phyloP scores from a whole-genome alignment of 2,888 invertebrate species.

The Macaria liturata region DNA sequence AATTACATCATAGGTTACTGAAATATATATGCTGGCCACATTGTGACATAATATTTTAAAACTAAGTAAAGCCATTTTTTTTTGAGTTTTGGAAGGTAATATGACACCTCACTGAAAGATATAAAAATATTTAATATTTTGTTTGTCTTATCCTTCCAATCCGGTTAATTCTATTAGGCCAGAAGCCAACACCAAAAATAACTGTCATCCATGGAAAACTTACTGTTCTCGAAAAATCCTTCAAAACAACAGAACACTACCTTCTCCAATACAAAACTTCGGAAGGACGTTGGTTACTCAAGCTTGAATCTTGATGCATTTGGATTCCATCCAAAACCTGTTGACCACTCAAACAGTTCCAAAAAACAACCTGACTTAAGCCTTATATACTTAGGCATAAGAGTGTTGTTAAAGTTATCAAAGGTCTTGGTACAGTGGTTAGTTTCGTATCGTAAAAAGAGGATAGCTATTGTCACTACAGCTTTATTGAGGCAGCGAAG shows the following conservation, averaged over 20 bases:
- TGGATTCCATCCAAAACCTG: slow-evolving; percentile 37
- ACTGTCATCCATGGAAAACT: no score
- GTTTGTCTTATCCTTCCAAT: no score
- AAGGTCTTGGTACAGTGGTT: slow-evolving; percentile 16
- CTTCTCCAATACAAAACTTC: slow-evolving; percentile 31
- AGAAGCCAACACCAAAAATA: no score
- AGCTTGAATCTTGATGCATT: slow-evolving; percentile 39
- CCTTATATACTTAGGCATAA: slow-evolving; percentile 18
- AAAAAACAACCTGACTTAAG: slow-evolving; percentile 5
- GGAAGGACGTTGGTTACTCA: slow-evolving; percentile 33
- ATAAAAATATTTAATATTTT: no score
- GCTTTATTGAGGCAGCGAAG: slow-evolving; percentile 28
- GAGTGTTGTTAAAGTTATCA: slow-evolving; percentile 2
- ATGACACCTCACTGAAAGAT: no score
- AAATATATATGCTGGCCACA: no score
- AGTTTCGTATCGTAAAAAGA: slow-evolving; percentile 27
- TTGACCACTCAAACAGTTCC: slow-evolving; percentile 14
- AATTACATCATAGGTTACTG: no score
- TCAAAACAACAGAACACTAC: slow-evolving; percentile 6
- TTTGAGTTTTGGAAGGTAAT: no score
- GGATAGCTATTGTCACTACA: slow-evolving; percentile 28
- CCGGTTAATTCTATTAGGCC: no score
- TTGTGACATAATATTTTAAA: no score
- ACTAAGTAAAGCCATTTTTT: no score
- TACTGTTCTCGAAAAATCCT: slow-evolving; percentile 1